Conservation (phyloP, 2,797 vertebrate species). For the Lagocephalus sceleratus region DNA sequence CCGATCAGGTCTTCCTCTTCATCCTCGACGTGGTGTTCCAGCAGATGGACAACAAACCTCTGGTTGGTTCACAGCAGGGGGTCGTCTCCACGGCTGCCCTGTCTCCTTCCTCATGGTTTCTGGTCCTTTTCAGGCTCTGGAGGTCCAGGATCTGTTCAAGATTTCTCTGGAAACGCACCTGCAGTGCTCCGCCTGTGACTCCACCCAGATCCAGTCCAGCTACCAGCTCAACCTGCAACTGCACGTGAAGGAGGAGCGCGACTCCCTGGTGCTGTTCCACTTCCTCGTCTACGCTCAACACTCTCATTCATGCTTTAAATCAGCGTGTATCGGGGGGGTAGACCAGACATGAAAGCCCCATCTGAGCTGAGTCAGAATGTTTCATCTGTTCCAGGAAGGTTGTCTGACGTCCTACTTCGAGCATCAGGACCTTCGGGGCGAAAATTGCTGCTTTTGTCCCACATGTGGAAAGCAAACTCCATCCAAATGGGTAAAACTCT, state of each 20-base stretch:
- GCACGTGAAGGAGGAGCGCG: constrained; percentile 39
- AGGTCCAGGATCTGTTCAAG: constrained; percentile 68
- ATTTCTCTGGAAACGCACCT: constrained; percentile 56
- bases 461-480: constrained; percentile 56
- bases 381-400: constrained; percentile 42
- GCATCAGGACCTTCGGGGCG: constrained; percentile 48
- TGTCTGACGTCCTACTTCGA: constrained; percentile 67
- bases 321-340: too few relatives aligned
- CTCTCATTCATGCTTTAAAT: too few relatives aligned
- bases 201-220: constrained; percentile 32
- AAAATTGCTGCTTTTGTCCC: constrained; percentile 59
- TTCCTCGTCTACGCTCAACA: background rate
- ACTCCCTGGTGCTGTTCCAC: constrained; percentile 59
- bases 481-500: constrained; percentile 47
- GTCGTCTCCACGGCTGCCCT: too few relatives aligned
- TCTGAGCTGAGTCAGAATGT: background rate
- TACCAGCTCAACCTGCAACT: constrained; percentile 69
- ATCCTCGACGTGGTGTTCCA: constrained; percentile 64
- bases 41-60: constrained; percentile 61
- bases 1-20: constrained; percentile 75
- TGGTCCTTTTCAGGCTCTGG: constrained; percentile 39
- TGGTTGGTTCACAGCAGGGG: constrained; percentile 51
- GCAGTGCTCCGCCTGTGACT: constrained; percentile 56
- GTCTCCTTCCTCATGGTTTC: background rate
- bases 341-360: too few relatives aligned